Evolutionary conservation across 2,797 vertebrate species (phyloP), one percentile per base, ranked within the genome.

Genomic region (Gastrophryne carolinensis): DNA sequence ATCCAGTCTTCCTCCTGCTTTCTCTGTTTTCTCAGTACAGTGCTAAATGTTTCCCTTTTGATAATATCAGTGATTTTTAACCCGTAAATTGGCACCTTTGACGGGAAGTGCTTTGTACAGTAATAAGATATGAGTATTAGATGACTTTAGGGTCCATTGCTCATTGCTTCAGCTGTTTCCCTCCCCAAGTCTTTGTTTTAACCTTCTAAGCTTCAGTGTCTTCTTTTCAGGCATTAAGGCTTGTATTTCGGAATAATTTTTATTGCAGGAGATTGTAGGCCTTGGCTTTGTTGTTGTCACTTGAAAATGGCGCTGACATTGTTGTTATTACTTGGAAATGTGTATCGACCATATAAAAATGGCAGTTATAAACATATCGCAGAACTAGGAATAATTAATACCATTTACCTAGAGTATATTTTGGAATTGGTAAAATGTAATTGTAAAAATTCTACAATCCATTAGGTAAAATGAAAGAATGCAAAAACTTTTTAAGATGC

Each of bases 61-160:
- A 44, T 75, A 67, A 75, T 75, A 50, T 75, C n/a, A 11, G 53
- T 58, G 62, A 74, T 74, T 74, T 73, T 74, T 74, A 74, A 66
- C 72, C 72, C 66, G 54, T 57, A 58, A 74, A 74, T 74, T 74
- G 72, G 72, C 52, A 58, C 52, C 17, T 44, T 47, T 74, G 72
- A 75, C 53, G 41, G 53, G 52, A 50, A 58, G 44, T 27, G 72
- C 62, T 21, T 12, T 52, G 32, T 21, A 67, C 52, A 49, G 56
- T 53, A 74, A 66, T 58, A 5, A 66, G 27, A 56, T 24, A n/a
- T 47, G 56, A 57, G 53, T 44, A 69, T 69, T 17, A 29, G 8
- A 41, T 57, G 10, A n/a, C 52, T 57, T 69, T 58, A 57, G 60
- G 64, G 29, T 58, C 23, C 58, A 21, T 1, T 29, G 21, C 54